Evolutionary conservation across 2,113 vertebrate genomes (phyloP).

Genomic region (Formicarius rufipectus): DNA sequence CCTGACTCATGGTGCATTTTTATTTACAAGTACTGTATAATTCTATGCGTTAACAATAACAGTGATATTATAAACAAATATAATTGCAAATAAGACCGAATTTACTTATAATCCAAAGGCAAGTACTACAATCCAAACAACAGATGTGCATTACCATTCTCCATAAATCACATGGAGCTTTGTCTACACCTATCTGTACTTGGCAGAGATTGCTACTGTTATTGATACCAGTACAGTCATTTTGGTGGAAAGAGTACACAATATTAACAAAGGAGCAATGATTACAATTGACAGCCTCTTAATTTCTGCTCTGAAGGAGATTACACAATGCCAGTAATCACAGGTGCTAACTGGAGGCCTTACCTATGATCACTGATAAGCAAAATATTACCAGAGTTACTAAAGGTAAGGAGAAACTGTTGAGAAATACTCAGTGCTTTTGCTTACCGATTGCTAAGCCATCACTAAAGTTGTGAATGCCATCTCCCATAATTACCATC

Average conservation of each 20-base stretch:
- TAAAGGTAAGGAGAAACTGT: background rate
- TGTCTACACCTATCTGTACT: background rate
- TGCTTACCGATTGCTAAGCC: slow-evolving; percentile 93
- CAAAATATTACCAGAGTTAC: background rate
- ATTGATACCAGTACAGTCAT: background rate
- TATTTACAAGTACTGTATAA: background rate
- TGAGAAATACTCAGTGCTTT: background rate
- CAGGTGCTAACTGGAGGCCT: background rate
- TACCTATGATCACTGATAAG: background rate
- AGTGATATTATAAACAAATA: background rate
- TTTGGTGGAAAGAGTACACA: background rate
- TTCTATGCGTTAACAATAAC: background rate
- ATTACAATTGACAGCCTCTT: background rate
- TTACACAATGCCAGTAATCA: background rate
- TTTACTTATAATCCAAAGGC: background rate
- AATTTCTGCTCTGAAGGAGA: background rate
- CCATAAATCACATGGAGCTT: background rate
- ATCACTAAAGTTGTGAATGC: slow-evolving; percentile 99
- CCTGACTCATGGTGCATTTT: background rate
- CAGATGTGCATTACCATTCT: background rate
- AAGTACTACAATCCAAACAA: background rate
- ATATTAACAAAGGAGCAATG: background rate
- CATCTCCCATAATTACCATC: slow-evolving; percentile 99
- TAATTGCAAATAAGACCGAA: background rate
- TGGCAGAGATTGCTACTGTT: background rate